These are phyloP conservation scores for Hirtodrosophila histrioides DNA, from an alignment of 2,888 invertebrate species.

Conservation along the genomic window DNA sequence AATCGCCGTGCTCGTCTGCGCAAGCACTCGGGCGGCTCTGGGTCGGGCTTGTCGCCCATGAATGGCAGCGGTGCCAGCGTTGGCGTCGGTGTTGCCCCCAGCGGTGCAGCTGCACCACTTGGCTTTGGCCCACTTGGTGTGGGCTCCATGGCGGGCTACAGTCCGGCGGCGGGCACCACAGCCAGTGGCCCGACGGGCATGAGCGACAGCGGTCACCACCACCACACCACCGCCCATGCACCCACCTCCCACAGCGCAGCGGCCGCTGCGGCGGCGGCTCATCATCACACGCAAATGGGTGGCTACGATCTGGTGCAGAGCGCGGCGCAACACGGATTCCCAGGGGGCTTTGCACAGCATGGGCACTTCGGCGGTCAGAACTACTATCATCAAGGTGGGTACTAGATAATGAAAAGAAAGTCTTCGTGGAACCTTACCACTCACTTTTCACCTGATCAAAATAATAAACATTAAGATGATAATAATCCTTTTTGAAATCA, in stretches of 20 bases:
- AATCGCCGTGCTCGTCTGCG: conserved; percentile 96
- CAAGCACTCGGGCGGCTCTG: conserved; percentile 88
- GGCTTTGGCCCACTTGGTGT: conserved; percentile 82
- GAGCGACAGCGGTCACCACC: conserved; percentile 75
- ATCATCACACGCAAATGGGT: conserved; percentile 82
- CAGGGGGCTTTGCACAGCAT: conserved; percentile 82
- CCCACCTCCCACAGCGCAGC: conserved; percentile 78
- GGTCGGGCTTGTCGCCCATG: conserved; percentile 77
- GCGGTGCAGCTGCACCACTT: conserved; percentile 67
- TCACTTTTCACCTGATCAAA: too few relatives aligned
- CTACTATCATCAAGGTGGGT: conserved; percentile 84
- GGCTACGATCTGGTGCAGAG: conserved; percentile 82
- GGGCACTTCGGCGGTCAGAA: conserved; percentile 83
- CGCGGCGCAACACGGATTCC: conserved; percentile 83
- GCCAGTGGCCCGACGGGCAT: conserved; percentile 73
- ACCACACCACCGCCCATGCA: conserved; percentile 70
- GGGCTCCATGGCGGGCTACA: conserved; percentile 84
- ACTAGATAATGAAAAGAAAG: neutral
- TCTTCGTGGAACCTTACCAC: too few relatives aligned
- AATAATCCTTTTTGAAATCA: too few relatives aligned
- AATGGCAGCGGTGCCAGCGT: conserved; percentile 53
- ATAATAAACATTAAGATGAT: too few relatives aligned
- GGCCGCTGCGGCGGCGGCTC: conserved; percentile 80
- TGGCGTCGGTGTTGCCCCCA: conserved; percentile 50
- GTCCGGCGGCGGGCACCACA: conserved; percentile 81